phyloP scores from a whole-genome alignment of 2,797 vertebrate genomes.

The Mus spretus region DNA sequence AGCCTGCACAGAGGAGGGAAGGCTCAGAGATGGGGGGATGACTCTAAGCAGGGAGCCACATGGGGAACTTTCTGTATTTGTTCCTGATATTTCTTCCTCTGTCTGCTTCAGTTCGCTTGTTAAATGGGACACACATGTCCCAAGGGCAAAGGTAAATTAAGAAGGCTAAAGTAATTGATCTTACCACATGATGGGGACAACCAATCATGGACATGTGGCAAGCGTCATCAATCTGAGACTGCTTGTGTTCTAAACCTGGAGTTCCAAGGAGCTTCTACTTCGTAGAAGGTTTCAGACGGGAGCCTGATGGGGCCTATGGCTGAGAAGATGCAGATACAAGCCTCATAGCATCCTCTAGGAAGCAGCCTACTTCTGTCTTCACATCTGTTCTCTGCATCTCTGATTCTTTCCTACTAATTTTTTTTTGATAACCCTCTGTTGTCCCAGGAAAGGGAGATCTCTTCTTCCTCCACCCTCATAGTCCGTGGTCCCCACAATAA shows the following conservation, averaged over 20 bases:
- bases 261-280: background rate
- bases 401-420: background rate
- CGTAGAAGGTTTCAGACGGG: background rate
- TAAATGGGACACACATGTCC: background rate
- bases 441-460: background rate
- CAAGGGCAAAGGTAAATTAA: background rate
- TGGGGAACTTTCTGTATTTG: background rate
- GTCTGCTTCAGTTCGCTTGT: background rate
- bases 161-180: background rate
- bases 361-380: background rate
- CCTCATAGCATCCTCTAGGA: background rate
- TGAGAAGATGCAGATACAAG: background rate
- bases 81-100: background rate
- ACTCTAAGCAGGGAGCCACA: background rate
- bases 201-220: background rate
- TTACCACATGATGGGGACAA: background rate
- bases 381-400: background rate
- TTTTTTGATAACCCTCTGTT: background rate
- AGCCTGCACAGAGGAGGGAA: background rate
- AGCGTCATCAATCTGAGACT: background rate
- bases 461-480: slow-evolving; percentile 12
- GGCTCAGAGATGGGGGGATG: background rate
- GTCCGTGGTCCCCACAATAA: slow-evolving; percentile 44
- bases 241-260: background rate
- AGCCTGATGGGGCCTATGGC: background rate